Base-by-base conservation (phyloP, 1,140 invertebrate species). In the Melanaphis sacchari region DNA sequence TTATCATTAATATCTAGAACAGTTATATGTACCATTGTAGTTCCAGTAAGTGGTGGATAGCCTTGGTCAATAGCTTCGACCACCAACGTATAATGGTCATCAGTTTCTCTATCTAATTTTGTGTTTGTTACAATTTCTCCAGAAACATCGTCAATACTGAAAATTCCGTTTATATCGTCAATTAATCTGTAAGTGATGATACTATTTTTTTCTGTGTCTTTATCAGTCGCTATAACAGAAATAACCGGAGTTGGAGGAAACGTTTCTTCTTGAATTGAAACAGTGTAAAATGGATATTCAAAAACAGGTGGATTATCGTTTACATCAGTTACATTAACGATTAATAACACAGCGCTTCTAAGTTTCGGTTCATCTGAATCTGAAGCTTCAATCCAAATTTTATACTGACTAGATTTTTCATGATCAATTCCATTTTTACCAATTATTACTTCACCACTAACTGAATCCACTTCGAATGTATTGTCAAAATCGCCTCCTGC, bases 1-100 rank as follows among this genome's bases (percentile, higher is more conserved):
- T 99, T 99, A 95, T 99, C 99, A 95, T 99, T 99, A 95, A 98
- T 98, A 95, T 99, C 98, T 36, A 97, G 95, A 31, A 99, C 97
- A 11, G 97, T 97, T 0, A 99, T 96, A 31, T 98, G 94, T 1
- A 99, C 97, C 49, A 97, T 98, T 0, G 98, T 97, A 1, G 97
- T 97, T 21, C 98, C 98, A 1, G 97, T 97, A 85, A 98, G 95
- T 92, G 97, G 96, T 0, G 98, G 98, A 54, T 96, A 96, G 4
- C 99, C 98, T 94, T 98, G 97, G 95, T 99, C 99, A 4, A 97
- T 95, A 8, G 98, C 98, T 95, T 98, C 97, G 0, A 99, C 97
- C 6, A 97, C 96, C 40, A 99, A 95, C 94, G 97, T 97, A 95
- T 99, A 99, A 87, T 96, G 96, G 41, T 97, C 96, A n/a, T 97